phyloP scores from a whole-genome alignment of 37 sponge, comb jelly and placozoan genomes.

The Ianthella basta region DNA sequence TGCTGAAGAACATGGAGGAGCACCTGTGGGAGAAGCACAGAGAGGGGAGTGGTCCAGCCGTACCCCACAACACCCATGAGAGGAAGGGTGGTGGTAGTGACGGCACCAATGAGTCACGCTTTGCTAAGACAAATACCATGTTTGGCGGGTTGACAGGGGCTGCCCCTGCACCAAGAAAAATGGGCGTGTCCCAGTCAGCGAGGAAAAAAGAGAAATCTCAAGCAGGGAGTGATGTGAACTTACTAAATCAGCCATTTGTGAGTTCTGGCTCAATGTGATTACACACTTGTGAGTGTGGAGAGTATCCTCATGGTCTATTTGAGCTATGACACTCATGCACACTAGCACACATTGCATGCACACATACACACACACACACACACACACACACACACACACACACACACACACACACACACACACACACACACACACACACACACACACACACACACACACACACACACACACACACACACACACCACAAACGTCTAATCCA shows the following conservation, averaged over 20 bases:
- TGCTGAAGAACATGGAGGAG: constrained; percentile 70
- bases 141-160: constrained; percentile 1
- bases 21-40: constrained; percentile 46
- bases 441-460: constrained; percentile 23
- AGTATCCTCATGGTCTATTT: too few species aligned
- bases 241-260: too few species aligned
- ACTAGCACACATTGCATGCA: background rate
- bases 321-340: too few species aligned
- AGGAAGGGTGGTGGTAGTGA: background rate
- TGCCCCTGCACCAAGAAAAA: background rate
- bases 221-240: too few species aligned
- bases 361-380: background rate
- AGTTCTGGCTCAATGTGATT: too few species aligned
- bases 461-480: constrained; percentile 27
- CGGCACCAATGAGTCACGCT: background rate
- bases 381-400: constrained; percentile 4
- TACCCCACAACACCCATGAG: background rate
- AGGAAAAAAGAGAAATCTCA: too few species aligned
- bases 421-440: constrained; percentile 13
- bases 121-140: background rate
- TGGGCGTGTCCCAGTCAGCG: background rate
- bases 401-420: constrained; percentile 28
- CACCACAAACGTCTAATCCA: background rate
- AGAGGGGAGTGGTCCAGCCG: background rate
- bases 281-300: too few species aligned